Percentiles rank a stretch among this genome's conserved stretches.
Evolutionary conservation across 2,888 invertebrate species (phyloP).

Genomic region (Geotrupes spiniger): DNA sequence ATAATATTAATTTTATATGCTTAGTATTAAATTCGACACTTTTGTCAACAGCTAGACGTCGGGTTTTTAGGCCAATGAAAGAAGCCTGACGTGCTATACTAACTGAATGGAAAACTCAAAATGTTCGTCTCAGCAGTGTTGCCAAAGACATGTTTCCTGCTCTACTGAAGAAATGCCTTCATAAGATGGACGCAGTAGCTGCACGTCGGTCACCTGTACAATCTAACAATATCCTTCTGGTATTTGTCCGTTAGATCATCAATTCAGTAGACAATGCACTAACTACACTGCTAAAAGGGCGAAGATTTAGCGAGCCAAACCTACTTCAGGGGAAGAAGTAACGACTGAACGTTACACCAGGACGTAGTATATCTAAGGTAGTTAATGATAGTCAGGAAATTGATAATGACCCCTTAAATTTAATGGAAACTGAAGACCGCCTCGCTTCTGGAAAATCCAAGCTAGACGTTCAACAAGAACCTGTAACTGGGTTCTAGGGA

Average conservation of each 20-base stretch:
- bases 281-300: neutral
- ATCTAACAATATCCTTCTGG: neutral
- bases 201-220: neutral
- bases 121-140: constrained; percentile 3
- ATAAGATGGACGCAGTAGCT: neutral
- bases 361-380: neutral
- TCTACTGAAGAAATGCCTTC: neutral
- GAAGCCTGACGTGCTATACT: constrained; percentile 3
- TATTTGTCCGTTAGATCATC: neutral
- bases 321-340: neutral
- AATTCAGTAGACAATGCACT: neutral
- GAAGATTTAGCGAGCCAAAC: neutral
- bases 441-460: too few species aligned
- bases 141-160: constrained; percentile 4
- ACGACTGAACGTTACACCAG: constrained; percentile 1
- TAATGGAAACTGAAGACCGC: too few species aligned
- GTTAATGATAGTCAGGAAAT: too few species aligned
- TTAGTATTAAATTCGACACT: constrained; percentile 7
- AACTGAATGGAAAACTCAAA: constrained; percentile 4
- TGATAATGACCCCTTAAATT: too few species aligned
- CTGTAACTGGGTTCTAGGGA: too few species aligned
- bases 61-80: constrained; percentile 6
- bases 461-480: too few species aligned
- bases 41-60: constrained; percentile 2
- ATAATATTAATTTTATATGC: constrained; percentile 7